Evolutionary conservation across 2,888 invertebrate species (phyloP).

Genomic region (Synergus itoensis): DNA sequence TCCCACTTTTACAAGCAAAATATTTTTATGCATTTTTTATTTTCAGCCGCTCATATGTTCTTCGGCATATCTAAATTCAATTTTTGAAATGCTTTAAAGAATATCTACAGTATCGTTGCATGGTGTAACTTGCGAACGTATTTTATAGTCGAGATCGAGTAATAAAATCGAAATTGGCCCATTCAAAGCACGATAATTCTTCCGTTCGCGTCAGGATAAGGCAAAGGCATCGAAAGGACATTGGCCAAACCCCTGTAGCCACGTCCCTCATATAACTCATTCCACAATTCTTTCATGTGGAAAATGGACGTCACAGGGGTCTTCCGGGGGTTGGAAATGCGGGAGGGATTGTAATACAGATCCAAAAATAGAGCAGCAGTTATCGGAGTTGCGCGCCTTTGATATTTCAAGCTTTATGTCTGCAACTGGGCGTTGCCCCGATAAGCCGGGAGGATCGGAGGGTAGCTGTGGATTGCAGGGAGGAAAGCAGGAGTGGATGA

Average conservation of each 20-base stretch:
- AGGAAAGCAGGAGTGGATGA: constrained; percentile 24
- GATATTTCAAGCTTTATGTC: constrained; percentile 49
- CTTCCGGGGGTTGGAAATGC: neutral
- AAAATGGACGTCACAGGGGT: neutral
- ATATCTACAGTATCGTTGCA: too few relatives aligned
- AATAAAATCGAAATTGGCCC: neutral
- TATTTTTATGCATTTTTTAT: too few relatives aligned
- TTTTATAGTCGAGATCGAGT: neutral
- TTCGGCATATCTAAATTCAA: too few relatives aligned
- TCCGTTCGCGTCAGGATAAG: neutral
- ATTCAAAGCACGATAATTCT: neutral
- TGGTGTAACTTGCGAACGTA: neutral
- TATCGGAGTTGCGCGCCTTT: constrained; percentile 20
- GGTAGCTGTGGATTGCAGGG: constrained; percentile 41
- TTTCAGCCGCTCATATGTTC: too few relatives aligned
- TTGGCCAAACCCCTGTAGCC: neutral
- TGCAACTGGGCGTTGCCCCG: constrained; percentile 69
- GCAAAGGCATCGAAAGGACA: neutral
- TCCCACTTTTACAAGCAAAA: too few relatives aligned
- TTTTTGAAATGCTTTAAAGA: too few relatives aligned
- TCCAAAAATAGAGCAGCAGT: constrained; percentile 19
- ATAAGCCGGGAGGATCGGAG: constrained; percentile 56
- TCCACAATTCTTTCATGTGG: constrained; percentile 1
- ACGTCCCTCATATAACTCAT: neutral
- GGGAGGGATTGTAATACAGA: constrained; percentile 15